Percentiles rank a stretch among this genome's conserved stretches.
Conservation (phyloP, 2,888 invertebrate species). For the Taenaris catops region DNA sequence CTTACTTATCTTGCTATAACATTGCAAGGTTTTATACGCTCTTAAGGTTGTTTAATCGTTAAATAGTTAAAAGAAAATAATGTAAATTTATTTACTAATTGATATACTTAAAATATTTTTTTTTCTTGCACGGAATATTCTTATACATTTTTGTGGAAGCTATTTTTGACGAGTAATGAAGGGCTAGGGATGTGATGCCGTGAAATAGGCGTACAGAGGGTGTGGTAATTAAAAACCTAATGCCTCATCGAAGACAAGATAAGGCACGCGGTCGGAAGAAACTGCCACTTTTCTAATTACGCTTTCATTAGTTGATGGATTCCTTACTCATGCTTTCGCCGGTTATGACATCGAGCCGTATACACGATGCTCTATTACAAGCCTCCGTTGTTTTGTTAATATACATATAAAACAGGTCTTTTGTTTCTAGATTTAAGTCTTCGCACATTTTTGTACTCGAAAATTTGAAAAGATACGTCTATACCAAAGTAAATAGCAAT, state of each 20-base stretch:
- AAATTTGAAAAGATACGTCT: conserved; percentile 18
- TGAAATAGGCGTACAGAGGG: conserved; percentile 28
- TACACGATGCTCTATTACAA: conserved; percentile 1
- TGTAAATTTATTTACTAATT: too few species aligned
- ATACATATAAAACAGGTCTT: conserved; percentile 2
- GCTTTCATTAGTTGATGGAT: conserved; percentile 76
- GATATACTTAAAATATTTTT: too few species aligned
- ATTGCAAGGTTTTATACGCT: too few species aligned
- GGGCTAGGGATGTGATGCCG: conserved; percentile 17
- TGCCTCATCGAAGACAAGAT: conserved; percentile 74
- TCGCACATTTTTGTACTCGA: conserved; percentile 12
- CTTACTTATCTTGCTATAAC: too few species aligned
- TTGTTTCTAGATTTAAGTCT: conserved; percentile 12
- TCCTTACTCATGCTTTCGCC: conserved; percentile 32
- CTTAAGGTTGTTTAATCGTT: too few species aligned
- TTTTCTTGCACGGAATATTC: too few species aligned
- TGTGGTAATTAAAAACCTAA: conserved; percentile 71
- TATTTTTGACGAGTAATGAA: conserved; percentile 8
- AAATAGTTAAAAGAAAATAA: too few species aligned
- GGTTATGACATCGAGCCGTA: conserved; percentile 11
- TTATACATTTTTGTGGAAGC: too few species aligned
- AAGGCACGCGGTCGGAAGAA: conserved; percentile 70
- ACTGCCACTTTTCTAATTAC: conserved; percentile 74
- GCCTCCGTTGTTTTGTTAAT: conserved; percentile 11
- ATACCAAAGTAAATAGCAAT: conserved; percentile 18